Evolutionary conservation across 2,888 invertebrate species (phyloP).

Genomic region (Acanthosepion esculentum): DNA sequence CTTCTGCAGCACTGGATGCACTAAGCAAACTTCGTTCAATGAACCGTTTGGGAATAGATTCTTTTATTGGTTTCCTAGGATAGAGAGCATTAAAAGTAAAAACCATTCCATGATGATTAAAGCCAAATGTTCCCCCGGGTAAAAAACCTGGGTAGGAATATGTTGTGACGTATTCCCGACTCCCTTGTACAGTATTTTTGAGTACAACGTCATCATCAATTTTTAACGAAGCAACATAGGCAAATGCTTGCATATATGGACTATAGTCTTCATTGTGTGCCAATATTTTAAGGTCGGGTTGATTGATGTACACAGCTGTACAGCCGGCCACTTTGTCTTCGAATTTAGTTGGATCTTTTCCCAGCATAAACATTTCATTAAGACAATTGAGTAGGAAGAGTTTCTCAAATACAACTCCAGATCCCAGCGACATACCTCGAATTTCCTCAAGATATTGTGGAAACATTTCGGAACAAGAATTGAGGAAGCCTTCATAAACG

Average conservation of each 20-base stretch:
- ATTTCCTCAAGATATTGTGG: conserved; percentile 51
- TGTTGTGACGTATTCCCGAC: conserved; percentile 52
- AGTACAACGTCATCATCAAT: conserved; percentile 44
- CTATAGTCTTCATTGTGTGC: conserved; percentile 51
- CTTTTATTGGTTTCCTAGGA: conserved; percentile 50
- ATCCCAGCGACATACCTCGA: conserved; percentile 49
- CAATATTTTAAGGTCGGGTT: conserved; percentile 49
- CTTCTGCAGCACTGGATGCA: conserved; percentile 55
- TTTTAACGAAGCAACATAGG: conserved; percentile 45
- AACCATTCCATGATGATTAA: conserved; percentile 56
- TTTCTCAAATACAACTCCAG: conserved; percentile 50
- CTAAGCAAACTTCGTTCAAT: conserved; percentile 56
- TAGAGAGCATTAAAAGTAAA: conserved; percentile 57
- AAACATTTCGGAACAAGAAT: conserved; percentile 38
- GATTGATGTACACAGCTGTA: conserved; percentile 49
- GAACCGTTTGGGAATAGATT: conserved; percentile 52
- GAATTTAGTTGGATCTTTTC: background rate
- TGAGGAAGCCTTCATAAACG: conserved; percentile 43
- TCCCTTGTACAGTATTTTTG: conserved; percentile 17
- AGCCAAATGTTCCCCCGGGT: conserved; percentile 55
- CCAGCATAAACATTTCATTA: conserved; percentile 46
- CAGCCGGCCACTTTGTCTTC: conserved; percentile 48
- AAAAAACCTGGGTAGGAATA: conserved; percentile 56
- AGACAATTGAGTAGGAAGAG: conserved; percentile 49
- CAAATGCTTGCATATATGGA: conserved; percentile 41